Evolutionary conservation across 2,113 vertebrate genomes (phyloP), one percentile per base, ranked within the genome.

Genomic region (Oxyura jamaicensis): DNA sequence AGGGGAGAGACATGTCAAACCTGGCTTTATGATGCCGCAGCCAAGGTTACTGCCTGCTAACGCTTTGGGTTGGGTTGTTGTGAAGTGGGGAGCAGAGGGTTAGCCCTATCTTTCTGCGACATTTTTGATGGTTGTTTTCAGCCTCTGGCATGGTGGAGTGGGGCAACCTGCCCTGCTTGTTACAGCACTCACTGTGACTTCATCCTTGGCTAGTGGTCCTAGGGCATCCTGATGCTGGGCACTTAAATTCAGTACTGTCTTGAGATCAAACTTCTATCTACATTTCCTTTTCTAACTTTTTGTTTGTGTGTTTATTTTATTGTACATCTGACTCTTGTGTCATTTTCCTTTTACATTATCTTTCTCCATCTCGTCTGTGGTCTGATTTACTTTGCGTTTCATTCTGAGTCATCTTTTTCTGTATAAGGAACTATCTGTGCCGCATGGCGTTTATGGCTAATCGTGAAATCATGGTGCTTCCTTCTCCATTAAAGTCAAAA

Each of bases 401-500:
- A 58, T 90, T 96, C 85, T 84, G 22, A 93, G 23, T 86, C 35
- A 78, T 75, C 22, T 39, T n/a, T 86, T 91, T 89, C 52, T 76
- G 22, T 46, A 33, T 65, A 52, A 29, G 28, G 56, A 92, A 11
- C 20, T n/a, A 33, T 82, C 2, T 0, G 0, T 13, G 3, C 42
- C 74, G 23, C 19, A 8, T 79, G 68, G 31, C 60, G 79, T 86
- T 56, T 81, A 74, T 59, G 35, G 41, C 16, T 90, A 67, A 62
- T 74, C 29, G 31, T 63, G 50, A 53, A 91, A 92, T 83, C 65
- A 59, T 63, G 41, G 53, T 76, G 39, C 79, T 86, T 89, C 65
- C 94, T 83, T 86, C 36, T 71, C 46, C 71, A 72, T 48, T 91
- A 18, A 78, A 80, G 41, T 59, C 92, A 67, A 67, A 82, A 83